These are phyloP conservation scores for Parnassius mnemosyne DNA, from an alignment of 2,888 invertebrate genomes.

Conservation along the genomic window DNA sequence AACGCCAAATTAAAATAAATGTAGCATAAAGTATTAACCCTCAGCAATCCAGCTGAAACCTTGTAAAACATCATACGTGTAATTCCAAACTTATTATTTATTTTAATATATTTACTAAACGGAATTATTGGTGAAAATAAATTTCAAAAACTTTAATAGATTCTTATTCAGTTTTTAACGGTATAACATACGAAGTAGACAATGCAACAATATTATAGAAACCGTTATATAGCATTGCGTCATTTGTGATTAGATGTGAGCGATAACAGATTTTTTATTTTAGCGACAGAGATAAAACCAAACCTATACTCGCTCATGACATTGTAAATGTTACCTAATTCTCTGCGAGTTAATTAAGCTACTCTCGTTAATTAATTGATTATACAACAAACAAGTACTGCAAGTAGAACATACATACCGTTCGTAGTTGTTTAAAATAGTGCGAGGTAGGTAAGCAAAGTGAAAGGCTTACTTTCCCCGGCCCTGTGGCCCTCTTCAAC, in stretches of 20 bases:
- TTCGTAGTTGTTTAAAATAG: slow-evolving; percentile 67
- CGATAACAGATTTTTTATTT: slow-evolving; percentile 21
- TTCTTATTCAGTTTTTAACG: no score
- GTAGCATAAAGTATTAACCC: no score
- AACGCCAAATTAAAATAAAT: no score
- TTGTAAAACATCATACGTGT: no score
- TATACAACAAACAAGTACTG: not conserved
- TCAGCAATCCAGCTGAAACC: no score
- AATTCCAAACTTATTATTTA: no score
- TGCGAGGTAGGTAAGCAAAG: slow-evolving; percentile 55
- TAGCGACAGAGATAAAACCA: no score
- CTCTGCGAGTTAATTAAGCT: not conserved
- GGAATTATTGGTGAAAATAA: no score
- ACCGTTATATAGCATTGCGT: not conserved
- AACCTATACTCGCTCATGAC: not conserved
- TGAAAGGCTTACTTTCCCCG: slow-evolving; percentile 77
- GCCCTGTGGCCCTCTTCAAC: slow-evolving; percentile 71
- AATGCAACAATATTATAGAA: not conserved
- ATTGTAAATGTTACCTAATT: not conserved
- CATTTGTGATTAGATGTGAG: not conserved
- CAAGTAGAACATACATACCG: no score
- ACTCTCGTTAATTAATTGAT: not conserved
- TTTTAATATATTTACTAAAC: no score
- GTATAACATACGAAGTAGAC: no score
- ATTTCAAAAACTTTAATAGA: no score